These are phyloP conservation scores for Limonius californicus DNA, from an alignment of 1,140 invertebrate genomes.

Conservation along the genomic window DNA sequence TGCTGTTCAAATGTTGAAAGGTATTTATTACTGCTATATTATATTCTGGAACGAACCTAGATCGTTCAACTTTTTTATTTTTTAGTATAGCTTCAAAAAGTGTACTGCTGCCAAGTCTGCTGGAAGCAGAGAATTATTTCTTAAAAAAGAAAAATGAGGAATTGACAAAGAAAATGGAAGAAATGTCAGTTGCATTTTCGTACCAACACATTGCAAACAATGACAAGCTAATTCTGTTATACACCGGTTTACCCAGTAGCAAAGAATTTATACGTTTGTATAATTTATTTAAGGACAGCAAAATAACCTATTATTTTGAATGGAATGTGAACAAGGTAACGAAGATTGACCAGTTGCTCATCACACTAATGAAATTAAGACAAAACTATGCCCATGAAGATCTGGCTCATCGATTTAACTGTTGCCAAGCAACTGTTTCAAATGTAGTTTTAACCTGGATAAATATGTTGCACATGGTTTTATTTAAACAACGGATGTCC, in stretches of 20 bases:
- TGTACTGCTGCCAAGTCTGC: too few species aligned
- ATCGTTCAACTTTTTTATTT: too few species aligned
- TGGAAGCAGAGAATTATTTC: not conserved
- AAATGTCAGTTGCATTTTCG: not conserved
- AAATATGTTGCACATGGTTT: not conserved
- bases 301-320: not conserved
- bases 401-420: not conserved
- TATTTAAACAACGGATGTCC: not conserved
- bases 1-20: too few species aligned
- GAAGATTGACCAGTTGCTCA: constrained; percentile 11
- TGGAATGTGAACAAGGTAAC: constrained; percentile 11
- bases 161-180: not conserved
- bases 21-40: too few species aligned
- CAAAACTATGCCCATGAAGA: not conserved
- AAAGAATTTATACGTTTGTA: not conserved
- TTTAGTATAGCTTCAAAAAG: too few species aligned
- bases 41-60: too few species aligned
- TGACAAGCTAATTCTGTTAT: not conserved
- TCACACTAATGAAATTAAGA: constrained; percentile 17
- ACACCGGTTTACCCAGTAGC: not conserved
- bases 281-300: not conserved
- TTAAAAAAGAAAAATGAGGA: not conserved
- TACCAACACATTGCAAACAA: not conserved
- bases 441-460: not conserved
- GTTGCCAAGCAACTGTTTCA: not conserved